These are phyloP conservation scores for Amitus sp. DNA, from an alignment of 2,888 invertebrate genomes.

Conservation along the genomic window DNA sequence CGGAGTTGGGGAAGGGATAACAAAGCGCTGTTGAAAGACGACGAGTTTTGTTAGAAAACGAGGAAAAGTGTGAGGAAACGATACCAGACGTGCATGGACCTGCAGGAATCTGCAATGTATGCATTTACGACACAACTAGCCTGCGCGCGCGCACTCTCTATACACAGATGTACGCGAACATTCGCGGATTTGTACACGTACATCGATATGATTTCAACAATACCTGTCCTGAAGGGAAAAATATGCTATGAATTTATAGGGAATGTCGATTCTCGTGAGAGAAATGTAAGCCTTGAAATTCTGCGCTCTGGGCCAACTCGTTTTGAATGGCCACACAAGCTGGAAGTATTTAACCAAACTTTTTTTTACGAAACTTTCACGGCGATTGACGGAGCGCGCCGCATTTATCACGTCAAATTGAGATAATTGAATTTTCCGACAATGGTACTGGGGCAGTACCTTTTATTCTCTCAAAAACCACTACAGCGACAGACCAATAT, in stretches of 20 bases:
- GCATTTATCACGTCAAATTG: constrained; percentile 14
- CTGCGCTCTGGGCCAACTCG: constrained; percentile 1
- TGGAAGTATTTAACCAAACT: constrained; percentile 65
- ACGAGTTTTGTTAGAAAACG: constrained; percentile 7
- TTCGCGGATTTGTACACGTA: constrained; percentile 21
- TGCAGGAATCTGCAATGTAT: constrained; percentile 23
- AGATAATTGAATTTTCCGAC: constrained; percentile 22
- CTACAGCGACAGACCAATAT: constrained; percentile 66
- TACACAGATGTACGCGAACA: constrained; percentile 16
- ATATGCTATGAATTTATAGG: neutral
- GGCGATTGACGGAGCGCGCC: too few species aligned
- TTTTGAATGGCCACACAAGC: too few species aligned
- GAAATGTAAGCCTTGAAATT: constrained; percentile 45
- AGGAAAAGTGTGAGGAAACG: constrained; percentile 15
- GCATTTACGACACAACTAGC: constrained; percentile 20
- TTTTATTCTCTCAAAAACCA: constrained; percentile 59
- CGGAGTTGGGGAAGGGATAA: too few species aligned
- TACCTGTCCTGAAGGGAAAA: constrained; percentile 10
- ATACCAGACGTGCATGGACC: neutral
- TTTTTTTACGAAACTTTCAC: constrained; percentile 49
- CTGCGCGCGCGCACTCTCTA: constrained; percentile 25
- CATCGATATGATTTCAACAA: constrained; percentile 18
- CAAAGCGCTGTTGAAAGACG: too few species aligned
- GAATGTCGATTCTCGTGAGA: constrained; percentile 29
- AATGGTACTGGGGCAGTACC: constrained; percentile 51